Evolutionary conservation across 2,113 vertebrate genomes (phyloP).

Genomic region (Aegotheles bennettii): DNA sequence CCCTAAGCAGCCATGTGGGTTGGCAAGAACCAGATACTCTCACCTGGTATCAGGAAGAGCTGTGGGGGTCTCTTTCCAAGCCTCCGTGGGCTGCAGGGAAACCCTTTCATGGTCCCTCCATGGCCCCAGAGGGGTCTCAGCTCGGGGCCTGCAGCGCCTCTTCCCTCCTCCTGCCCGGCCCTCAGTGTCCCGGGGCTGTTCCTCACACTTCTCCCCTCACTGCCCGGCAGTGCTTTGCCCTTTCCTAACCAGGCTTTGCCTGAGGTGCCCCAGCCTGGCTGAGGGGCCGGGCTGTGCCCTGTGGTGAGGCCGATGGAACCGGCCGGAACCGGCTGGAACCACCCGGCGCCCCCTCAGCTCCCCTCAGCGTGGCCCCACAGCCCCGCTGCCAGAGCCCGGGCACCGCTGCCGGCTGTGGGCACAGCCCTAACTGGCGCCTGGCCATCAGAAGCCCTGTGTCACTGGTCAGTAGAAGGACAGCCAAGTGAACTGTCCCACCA

Average conservation of each 20-base stretch:
- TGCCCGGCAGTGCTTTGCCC: neutral
- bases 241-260: neutral
- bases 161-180: neutral
- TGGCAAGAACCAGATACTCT: neutral
- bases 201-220: neutral
- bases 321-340: neutral
- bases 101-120: neutral
- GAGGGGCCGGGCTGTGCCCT: neutral
- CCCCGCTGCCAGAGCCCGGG: neutral
- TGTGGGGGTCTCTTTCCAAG: neutral
- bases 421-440: too few species aligned
- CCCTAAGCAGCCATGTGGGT: neutral
- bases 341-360: neutral
- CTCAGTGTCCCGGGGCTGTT: accelerated
- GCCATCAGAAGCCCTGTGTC: neutral
- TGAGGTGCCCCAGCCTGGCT: accelerated
- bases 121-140: accelerated
- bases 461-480: too few species aligned
- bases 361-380: neutral
- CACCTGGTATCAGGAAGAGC: neutral
- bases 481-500: neutral
- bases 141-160: accelerated
- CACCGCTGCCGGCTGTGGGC: too few species aligned
- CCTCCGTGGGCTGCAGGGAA: neutral
- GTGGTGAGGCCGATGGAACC: neutral